Percentiles rank a stretch among this genome's conserved stretches.
Conservation (phyloP, 2,113 vertebrate species). For the Corythornis madagascariensis region DNA sequence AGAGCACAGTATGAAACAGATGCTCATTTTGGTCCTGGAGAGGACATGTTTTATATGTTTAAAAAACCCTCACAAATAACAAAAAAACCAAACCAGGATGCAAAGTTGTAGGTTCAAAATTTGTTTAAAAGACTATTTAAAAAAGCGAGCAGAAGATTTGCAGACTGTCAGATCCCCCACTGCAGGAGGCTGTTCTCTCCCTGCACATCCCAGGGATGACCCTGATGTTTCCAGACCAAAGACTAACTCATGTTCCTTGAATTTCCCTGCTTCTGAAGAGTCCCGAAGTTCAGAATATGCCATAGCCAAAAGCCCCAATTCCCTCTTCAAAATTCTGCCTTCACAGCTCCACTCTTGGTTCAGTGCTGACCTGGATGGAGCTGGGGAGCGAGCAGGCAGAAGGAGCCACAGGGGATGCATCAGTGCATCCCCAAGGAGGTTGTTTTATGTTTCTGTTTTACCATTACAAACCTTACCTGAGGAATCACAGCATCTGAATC, state of each 20-base stretch:
- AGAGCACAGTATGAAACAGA: not conserved
- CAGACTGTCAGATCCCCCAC: too few relatives aligned
- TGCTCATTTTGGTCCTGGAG: not conserved
- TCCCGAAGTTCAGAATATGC: not conserved
- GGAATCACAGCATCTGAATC: not conserved
- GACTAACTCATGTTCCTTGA: too few relatives aligned
- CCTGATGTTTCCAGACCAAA: too few relatives aligned
- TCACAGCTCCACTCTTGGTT: not conserved
- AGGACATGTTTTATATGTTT: not conserved
- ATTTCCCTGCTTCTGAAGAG: not conserved
- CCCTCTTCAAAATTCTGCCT: not conserved
- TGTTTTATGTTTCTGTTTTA: not conserved
- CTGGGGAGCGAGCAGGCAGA: not conserved
- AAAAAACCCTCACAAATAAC: too few relatives aligned
- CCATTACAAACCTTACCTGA: not conserved
- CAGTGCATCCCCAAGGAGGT: not conserved
- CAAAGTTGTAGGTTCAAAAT: too few relatives aligned
- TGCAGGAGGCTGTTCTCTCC: too few relatives aligned
- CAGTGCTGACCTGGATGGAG: not conserved
- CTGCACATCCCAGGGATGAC: too few relatives aligned
- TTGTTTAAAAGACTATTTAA: too few relatives aligned
- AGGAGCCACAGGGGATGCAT: not conserved
- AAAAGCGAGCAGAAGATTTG: too few relatives aligned
- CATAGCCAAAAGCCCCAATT: not conserved
- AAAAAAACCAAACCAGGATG: too few relatives aligned